phyloP scores from a whole-genome alignment of 2,113 vertebrate genomes.

The Daubentonia madagascariensis region DNA sequence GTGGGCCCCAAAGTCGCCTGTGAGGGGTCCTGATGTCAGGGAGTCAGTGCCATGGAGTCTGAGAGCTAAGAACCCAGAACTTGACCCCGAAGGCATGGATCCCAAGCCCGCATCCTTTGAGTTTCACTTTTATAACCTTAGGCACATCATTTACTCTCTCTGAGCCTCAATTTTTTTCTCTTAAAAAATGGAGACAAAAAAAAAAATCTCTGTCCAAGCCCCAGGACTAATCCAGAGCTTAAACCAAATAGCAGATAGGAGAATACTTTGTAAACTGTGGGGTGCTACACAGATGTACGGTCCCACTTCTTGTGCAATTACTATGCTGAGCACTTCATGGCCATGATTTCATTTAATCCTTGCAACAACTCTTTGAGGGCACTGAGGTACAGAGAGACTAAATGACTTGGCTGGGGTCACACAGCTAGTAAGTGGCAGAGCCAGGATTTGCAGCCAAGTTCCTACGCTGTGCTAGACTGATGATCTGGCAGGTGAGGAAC shows the following conservation, averaged over 20 bases:
- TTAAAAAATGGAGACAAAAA: not conserved
- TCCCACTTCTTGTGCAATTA: not conserved
- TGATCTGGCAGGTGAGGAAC: not conserved
- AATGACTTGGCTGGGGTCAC: not conserved
- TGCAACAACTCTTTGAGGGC: not conserved
- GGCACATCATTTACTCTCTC: not conserved
- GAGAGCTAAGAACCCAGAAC: not conserved
- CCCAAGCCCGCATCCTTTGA: not conserved
- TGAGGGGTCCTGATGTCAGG: not conserved
- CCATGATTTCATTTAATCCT: not conserved
- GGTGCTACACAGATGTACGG: fast-evolving
- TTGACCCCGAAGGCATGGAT: not conserved
- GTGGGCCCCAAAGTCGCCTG: fast-evolving
- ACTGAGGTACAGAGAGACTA: not conserved
- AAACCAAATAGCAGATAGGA: not conserved
- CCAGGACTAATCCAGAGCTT: not conserved
- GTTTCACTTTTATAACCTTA: not conserved
- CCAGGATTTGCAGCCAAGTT: not conserved
- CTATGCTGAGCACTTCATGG: fast-evolving
- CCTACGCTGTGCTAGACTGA: fast-evolving
- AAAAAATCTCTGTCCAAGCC: not conserved
- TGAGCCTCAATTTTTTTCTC: not conserved
- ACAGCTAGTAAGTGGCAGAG: not conserved
- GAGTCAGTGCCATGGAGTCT: fast-evolving
- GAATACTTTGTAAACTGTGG: not conserved